phyloP scores from a whole-genome alignment of 2,797 vertebrate species.

The Syndactyla subalaris region DNA sequence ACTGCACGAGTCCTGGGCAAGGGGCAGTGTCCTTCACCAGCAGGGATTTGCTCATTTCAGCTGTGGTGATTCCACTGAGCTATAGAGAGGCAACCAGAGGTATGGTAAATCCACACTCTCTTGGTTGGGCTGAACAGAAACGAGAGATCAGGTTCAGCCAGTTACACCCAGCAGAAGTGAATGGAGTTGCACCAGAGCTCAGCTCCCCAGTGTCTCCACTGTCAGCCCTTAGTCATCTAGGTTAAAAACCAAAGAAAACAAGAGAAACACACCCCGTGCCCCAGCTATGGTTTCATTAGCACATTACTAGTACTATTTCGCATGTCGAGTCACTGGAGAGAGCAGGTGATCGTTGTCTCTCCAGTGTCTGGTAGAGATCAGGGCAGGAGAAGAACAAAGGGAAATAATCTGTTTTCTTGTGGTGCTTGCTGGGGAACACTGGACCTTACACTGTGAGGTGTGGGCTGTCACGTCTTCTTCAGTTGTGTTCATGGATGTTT shows the following conservation, averaged over 20 bases:
- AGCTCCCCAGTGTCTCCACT: not conserved
- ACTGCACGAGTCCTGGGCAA: not conserved
- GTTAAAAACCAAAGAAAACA: not conserved
- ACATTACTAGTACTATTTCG: not conserved
- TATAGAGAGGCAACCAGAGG: not conserved
- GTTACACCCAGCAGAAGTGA: not conserved
- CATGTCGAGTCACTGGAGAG: not conserved
- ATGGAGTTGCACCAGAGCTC: not conserved
- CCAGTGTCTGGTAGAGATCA: not conserved
- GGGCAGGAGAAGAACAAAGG: not conserved
- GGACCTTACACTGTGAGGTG: not conserved
- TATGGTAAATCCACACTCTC: not conserved
- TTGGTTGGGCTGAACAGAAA: not conserved
- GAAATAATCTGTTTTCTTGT: not conserved
- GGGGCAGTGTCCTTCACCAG: not conserved
- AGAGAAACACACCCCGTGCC: not conserved
- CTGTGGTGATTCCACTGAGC: fast-evolving
- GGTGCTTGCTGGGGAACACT: not conserved
- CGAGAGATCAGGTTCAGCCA: conserved; percentile 32
- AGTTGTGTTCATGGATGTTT: not conserved
- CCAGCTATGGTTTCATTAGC: not conserved
- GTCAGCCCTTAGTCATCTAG: not conserved
- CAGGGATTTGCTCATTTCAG: not conserved
- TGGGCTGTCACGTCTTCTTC: not conserved
- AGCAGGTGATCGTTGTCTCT: not conserved